Base-by-base conservation (phyloP, 2,113 vertebrate species). In the Salminus brasiliensis region DNA sequence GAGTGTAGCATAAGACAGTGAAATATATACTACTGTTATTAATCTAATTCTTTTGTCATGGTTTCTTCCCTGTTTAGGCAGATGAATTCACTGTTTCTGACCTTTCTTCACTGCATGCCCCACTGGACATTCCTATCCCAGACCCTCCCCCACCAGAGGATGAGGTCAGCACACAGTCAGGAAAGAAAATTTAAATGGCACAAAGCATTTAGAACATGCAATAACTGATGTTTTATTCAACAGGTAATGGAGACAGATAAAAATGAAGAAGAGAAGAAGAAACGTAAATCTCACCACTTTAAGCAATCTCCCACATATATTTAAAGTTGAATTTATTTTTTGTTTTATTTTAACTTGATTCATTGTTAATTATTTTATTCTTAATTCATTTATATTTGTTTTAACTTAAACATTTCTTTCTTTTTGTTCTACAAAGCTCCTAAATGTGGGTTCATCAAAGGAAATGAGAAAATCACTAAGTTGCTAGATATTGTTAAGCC, bases 181-280 rank as follows among this genome's bases (percentile, higher is more conserved):
- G 39, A 16, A 4, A 11, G 21, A 15, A 7, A 39, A 41, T 34
- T n/a, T 60, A 34, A 8, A 3, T 3, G 0, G 9, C 4, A 45
- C 18, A 25, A 3, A 71, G 3, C 0, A 2, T 79, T 6, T 47
- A 1, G 13, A 27, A 21, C 25, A 63, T 27, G 18, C 55, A n/a
- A n/a, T n/a, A n/a, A 3, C 30, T 21, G 10, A 27, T 68, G 8
- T 34, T 63, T 32, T 9, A 45, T 52, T 18, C 47, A 27, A 27
- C 73, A 94, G 93, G 90, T 96, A 89, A 97, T 96, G 96, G 95
- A 96, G 87, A 96, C 94, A 0, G 95, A 96, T 80, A 94, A 95
- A 36, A 92, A 92, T 27, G 94, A 95, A 34, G 95, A 93, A 0
- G 93, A 95, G 21, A 92, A 94, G 81, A 94, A 95, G 81, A 93